phyloP scores from a whole-genome alignment of 2,113 vertebrate species.

The Hirundichthys speculiger region DNA sequence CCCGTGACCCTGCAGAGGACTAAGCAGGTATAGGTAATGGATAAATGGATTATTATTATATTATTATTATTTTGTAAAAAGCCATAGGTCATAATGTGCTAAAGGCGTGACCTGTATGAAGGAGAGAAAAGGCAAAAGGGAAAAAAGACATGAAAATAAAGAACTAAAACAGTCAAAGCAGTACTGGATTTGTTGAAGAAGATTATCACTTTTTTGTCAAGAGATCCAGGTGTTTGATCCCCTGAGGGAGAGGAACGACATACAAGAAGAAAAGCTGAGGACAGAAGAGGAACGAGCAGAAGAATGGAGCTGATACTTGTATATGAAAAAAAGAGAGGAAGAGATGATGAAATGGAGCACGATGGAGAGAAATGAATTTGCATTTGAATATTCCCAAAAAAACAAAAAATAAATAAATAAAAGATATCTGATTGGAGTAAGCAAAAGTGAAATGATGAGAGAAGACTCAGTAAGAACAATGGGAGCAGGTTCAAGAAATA shows the following conservation, averaged over 20 bases:
- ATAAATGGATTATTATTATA: too few species aligned
- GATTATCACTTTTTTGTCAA: slow-evolving; percentile 36
- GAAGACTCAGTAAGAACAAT: rapidly evolving
- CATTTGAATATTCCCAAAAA: slow-evolving; percentile 5
- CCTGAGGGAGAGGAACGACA: slow-evolving; percentile 2
- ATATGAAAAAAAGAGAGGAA: slow-evolving; percentile 16
- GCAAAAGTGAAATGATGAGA: background rate
- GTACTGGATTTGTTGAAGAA: background rate
- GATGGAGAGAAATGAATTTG: slow-evolving; percentile 21
- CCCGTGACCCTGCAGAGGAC: too few species aligned
- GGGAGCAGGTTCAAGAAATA: background rate
- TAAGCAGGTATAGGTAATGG: too few species aligned
- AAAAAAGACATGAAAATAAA: background rate
- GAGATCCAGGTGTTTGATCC: slow-evolving; percentile 41
- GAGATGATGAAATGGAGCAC: slow-evolving; percentile 39
- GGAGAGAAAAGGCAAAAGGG: background rate
- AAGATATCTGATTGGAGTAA: background rate
- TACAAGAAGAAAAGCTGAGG: background rate
- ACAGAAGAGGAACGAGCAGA: slow-evolving; percentile 8
- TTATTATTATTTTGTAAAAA: too few species aligned
- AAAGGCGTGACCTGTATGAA: background rate
- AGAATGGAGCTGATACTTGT: background rate
- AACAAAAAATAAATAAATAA: background rate
- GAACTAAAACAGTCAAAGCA: slow-evolving; percentile 10
- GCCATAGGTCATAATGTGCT: background rate